These are phyloP conservation scores for Mirza zaza DNA, from an alignment of 2,113 vertebrate species.

Conservation along the genomic window DNA sequence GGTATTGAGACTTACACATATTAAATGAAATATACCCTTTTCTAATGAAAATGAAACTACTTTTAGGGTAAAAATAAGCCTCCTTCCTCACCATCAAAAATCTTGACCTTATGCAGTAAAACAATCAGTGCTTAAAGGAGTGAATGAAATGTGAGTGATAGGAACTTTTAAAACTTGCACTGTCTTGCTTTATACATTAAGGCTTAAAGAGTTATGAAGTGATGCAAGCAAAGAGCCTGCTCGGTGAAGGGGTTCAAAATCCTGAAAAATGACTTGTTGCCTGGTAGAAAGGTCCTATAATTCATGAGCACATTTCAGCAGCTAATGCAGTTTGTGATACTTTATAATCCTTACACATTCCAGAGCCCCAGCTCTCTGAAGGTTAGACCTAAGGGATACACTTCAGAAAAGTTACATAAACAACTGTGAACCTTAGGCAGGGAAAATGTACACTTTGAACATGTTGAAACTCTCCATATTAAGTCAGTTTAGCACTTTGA, in stretches of 20 bases:
- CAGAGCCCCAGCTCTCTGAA: slow-evolving; percentile 75
- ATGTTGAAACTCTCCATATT: slow-evolving; percentile 93
- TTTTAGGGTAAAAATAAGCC: not conserved
- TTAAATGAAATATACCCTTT: slow-evolving; percentile 37
- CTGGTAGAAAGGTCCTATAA: slow-evolving; percentile 62
- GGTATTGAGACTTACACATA: not conserved
- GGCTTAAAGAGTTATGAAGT: slow-evolving; percentile 57
- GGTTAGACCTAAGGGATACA: slow-evolving; percentile 81
- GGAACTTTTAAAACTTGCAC: not conserved
- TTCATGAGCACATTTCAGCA: slow-evolving; percentile 67
- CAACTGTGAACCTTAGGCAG: slow-evolving; percentile 82
- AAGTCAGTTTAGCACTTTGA: slow-evolving; percentile 96
- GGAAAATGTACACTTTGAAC: slow-evolving; percentile 87
- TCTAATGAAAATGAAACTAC: slow-evolving; percentile 6
- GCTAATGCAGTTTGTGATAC: slow-evolving; percentile 50
- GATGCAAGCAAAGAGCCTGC: not conserved
- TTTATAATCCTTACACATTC: slow-evolving; percentile 80
- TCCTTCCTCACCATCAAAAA: not conserved
- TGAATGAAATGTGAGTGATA: not conserved
- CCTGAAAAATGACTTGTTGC: slow-evolving; percentile 74
- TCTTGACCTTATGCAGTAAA: not conserved
- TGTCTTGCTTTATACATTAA: slow-evolving; percentile 7
- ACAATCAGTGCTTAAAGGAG: not conserved
- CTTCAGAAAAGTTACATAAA: slow-evolving; percentile 87
- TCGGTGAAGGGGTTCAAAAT: slow-evolving; percentile 43